These are phyloP conservation scores for Pangasius macronema DNA, from an alignment of 2,797 vertebrate genomes.

Conservation along the genomic window DNA sequence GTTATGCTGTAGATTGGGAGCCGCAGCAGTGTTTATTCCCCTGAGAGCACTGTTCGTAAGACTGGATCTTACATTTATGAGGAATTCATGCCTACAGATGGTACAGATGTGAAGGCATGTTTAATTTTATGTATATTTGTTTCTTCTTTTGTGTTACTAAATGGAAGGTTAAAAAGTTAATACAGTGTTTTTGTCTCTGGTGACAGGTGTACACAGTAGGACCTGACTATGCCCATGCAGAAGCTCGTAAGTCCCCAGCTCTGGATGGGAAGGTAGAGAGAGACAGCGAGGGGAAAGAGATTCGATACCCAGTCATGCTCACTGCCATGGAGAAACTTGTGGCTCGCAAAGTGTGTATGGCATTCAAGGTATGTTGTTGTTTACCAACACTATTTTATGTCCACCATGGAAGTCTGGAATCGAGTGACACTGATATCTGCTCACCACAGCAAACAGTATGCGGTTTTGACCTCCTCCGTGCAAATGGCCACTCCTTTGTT, in stretches of 20 bases:
- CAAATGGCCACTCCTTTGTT: slow-evolving; percentile 94
- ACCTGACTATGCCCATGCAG: slow-evolving; percentile 93
- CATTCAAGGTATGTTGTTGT: slow-evolving; percentile 83
- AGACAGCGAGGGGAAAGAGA: slow-evolving; percentile 96
- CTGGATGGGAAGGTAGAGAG: slow-evolving; percentile 94
- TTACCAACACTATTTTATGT: neutral
- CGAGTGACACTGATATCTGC: slow-evolving; percentile 19
- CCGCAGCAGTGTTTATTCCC: slow-evolving; percentile 95
- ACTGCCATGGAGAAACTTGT: slow-evolving; percentile 97
- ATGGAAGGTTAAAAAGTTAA: neutral
- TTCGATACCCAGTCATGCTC: slow-evolving; percentile 96
- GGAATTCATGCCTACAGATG: slow-evolving; percentile 98
- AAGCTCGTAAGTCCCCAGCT: slow-evolving; percentile 94
- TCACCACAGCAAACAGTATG: slow-evolving; percentile 91
- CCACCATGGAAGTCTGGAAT: neutral
- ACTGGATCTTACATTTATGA: slow-evolving; percentile 97
- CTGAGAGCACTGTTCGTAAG: slow-evolving; percentile 92
- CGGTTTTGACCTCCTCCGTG: slow-evolving; percentile 92
- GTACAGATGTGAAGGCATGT: slow-evolving; percentile 91
- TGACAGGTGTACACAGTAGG: slow-evolving; percentile 92
- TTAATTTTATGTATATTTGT: slow-evolving; percentile 12
- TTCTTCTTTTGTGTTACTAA: neutral
- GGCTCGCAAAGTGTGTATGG: slow-evolving; percentile 94
- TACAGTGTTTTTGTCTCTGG: neutral
- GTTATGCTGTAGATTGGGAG: slow-evolving; percentile 86